phyloP scores from a whole-genome alignment of 2,888 invertebrate species.

The Drosophila neonasuta region DNA sequence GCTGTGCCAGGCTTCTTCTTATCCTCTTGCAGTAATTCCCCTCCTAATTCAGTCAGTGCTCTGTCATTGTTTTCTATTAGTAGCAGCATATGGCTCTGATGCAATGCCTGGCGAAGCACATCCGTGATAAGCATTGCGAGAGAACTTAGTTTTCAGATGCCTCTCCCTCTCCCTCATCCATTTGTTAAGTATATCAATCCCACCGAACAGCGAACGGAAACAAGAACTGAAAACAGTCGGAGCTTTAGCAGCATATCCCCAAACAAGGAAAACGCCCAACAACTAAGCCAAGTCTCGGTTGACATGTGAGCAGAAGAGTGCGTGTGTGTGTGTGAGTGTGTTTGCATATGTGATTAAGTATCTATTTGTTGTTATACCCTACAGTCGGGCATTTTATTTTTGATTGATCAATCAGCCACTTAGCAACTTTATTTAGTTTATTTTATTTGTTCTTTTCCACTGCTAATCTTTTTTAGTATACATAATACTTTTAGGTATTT shows the following conservation, averaged over 20 bases:
- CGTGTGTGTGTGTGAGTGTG: slow-evolving; percentile 15
- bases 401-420: background rate
- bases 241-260: slow-evolving; percentile 49
- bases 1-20: slow-evolving; percentile 12
- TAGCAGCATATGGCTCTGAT: slow-evolving; percentile 29
- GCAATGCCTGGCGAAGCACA: slow-evolving; percentile 38
- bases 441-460: background rate
- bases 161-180: slow-evolving; percentile 5
- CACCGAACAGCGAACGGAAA: slow-evolving; percentile 15
- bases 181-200: background rate
- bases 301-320: slow-evolving; percentile 38
- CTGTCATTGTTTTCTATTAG: slow-evolving; percentile 59
- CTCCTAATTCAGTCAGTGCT: slow-evolving; percentile 60
- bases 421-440: background rate
- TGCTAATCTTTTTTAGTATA: background rate
- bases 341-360: slow-evolving; percentile 51
- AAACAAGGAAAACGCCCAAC: slow-evolving; percentile 39
- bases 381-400: slow-evolving; percentile 6
- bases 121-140: slow-evolving; percentile 61
- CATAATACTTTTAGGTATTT: background rate
- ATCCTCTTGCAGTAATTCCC: slow-evolving; percentile 48
- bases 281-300: slow-evolving; percentile 52
- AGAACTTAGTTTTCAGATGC: slow-evolving; percentile 64
- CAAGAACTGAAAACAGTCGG: slow-evolving; percentile 27
- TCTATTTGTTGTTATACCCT: slow-evolving; percentile 50